A percentile compares a stretch with the other conserved stretches of the same genome.
Evolutionary conservation across 1,140 invertebrate species (phyloP).

Genomic region (Sminthurides bifidus): DNA sequence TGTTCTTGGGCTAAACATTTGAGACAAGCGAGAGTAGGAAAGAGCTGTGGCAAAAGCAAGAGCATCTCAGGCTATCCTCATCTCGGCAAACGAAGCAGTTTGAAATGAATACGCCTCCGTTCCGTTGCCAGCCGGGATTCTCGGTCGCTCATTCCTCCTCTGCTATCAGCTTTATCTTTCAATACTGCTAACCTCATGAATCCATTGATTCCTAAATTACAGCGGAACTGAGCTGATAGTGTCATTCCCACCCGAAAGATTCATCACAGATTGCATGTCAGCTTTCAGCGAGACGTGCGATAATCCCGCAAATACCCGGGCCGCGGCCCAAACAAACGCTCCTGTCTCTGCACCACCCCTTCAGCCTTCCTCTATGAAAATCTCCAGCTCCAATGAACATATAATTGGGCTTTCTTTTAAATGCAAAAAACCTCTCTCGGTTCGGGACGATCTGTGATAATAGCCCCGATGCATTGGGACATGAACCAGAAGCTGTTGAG

Average conservation of each 20-base stretch:
- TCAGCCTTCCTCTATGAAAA: background rate
- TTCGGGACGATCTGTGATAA: background rate
- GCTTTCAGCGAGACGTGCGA: background rate
- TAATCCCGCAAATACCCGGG: too few species aligned
- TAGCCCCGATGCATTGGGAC: too few species aligned
- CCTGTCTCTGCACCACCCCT: background rate
- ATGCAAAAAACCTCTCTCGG: background rate
- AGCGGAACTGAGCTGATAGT: constrained; percentile 3
- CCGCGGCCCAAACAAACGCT: too few species aligned
- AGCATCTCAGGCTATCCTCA: too few species aligned
- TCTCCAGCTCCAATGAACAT: background rate
- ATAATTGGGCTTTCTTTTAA: background rate
- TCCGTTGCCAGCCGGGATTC: too few species aligned
- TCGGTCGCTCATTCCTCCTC: too few species aligned
- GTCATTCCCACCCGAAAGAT: constrained; percentile 10
- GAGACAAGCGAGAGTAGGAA: too few species aligned
- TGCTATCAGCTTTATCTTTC: too few species aligned
- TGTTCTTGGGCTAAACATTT: constrained; percentile 3
- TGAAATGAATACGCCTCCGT: too few species aligned
- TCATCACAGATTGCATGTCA: constrained; percentile 2
- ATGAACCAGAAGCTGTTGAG: too few species aligned
- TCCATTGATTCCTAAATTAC: constrained; percentile 12
- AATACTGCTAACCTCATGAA: constrained; percentile 11
- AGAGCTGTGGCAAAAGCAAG: too few species aligned
- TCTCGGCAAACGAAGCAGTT: background rate